Percentiles rank a stretch among this genome's conserved stretches.
Conservation (phyloP, 2,888 invertebrate genomes). For the Lutraria lutraria region DNA sequence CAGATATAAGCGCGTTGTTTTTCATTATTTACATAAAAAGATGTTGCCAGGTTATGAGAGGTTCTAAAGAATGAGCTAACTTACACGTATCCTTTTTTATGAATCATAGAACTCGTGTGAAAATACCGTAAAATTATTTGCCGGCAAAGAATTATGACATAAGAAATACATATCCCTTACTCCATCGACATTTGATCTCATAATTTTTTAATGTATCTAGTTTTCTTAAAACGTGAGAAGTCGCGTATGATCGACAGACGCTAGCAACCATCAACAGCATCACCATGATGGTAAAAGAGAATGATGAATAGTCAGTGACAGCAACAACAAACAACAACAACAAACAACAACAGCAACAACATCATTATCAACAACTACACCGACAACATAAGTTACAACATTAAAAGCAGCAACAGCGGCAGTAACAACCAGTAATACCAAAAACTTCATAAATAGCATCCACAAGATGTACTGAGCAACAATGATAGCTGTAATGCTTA, state of each 20-base stretch:
- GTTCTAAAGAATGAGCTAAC: neutral
- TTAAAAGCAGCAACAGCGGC: neutral
- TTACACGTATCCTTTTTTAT: conserved; percentile 4
- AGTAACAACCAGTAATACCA: neutral
- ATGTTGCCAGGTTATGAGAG: neutral
- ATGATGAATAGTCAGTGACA: neutral
- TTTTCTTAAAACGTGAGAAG: neutral
- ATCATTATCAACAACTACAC: no score
- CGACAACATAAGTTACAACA: neutral
- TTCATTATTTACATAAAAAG: conserved; percentile 11
- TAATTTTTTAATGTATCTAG: neutral
- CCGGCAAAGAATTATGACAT: neutral
- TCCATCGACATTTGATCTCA: neutral
- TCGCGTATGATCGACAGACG: neutral
- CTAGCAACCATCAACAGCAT: no score
- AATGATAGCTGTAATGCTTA: no score
- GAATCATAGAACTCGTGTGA: neutral
- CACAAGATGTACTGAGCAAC: no score
- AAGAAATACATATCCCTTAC: neutral
- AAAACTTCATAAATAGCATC: no score
- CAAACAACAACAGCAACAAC: no score
- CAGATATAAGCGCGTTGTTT: neutral
- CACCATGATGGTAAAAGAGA: neutral
- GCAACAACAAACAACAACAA: no score
- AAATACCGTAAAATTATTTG: neutral